Percentiles rank a stretch among this genome's conserved stretches.
These are phyloP conservation scores for Myoxocephalus aenaeus DNA, from an alignment of 2,797 vertebrate genomes.

Conservation along the genomic window DNA sequence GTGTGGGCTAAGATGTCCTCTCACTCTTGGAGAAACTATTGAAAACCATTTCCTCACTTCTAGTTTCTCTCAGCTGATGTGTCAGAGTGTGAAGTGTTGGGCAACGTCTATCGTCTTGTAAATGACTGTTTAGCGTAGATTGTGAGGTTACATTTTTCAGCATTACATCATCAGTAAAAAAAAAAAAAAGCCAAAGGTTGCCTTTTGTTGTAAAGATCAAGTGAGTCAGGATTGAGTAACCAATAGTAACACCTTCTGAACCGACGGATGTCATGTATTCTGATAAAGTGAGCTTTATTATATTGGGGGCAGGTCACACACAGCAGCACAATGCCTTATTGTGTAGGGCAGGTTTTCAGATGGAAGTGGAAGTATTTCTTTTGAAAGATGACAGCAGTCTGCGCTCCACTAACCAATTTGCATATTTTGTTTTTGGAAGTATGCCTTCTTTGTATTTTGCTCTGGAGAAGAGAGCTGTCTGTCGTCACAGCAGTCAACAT, in stretches of 20 bases:
- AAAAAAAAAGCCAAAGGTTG: slow-evolving; percentile 19
- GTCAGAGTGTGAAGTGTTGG: neutral
- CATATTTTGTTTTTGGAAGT: slow-evolving; percentile 37
- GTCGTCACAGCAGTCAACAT: slow-evolving; percentile 3
- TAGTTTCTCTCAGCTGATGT: slow-evolving; percentile 32
- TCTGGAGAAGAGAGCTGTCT: slow-evolving; percentile 11
- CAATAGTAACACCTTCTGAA: slow-evolving; percentile 64
- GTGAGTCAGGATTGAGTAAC: slow-evolving; percentile 64
- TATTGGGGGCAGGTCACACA: neutral
- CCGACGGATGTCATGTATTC: slow-evolving; percentile 46
- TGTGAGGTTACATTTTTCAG: neutral
- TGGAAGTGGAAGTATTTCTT: slow-evolving; percentile 25
- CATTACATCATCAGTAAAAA: slow-evolving; percentile 35
- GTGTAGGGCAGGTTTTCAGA: slow-evolving; percentile 3
- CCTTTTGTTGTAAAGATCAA: slow-evolving; percentile 55
- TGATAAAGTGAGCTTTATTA: slow-evolving; percentile 54
- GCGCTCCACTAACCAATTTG: slow-evolving; percentile 44
- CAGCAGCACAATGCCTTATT: slow-evolving; percentile 8
- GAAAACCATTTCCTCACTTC: slow-evolving; percentile 28
- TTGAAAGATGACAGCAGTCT: slow-evolving; percentile 23
- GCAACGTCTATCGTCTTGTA: neutral
- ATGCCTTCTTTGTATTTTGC: slow-evolving; percentile 22
- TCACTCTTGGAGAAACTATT: neutral
- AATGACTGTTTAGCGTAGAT: neutral
- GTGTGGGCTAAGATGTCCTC: neutral